These are phyloP conservation scores for Drosophila infuscata DNA, from an alignment of 2,888 invertebrate species.

Conservation along the genomic window DNA sequence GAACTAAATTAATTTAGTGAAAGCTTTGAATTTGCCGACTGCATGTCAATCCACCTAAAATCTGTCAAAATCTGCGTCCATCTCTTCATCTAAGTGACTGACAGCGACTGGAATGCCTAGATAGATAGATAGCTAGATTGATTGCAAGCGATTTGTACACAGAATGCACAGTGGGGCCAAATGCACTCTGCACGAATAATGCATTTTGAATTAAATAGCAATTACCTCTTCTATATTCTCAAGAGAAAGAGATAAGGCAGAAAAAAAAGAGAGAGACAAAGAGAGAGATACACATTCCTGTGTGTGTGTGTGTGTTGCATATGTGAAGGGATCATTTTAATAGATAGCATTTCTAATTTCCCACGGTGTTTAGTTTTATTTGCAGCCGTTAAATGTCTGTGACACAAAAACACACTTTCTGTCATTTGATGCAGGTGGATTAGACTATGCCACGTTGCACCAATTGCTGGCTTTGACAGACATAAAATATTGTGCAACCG, in stretches of 20 bases:
- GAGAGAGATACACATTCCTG: neutral
- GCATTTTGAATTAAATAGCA: neutral
- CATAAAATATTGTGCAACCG: constrained; percentile 67
- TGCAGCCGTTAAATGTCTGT: constrained; percentile 31
- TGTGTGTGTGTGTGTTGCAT: neutral
- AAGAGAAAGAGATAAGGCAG: neutral
- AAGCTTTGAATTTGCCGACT: constrained; percentile 58
- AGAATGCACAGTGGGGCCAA: constrained; percentile 33
- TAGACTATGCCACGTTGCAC: constrained; percentile 29
- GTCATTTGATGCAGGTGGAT: constrained; percentile 62
- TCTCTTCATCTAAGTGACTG: constrained; percentile 32
- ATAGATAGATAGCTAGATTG: no score
- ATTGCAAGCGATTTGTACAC: constrained; percentile 30
- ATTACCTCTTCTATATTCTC: neutral
- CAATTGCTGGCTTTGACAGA: constrained; percentile 53
- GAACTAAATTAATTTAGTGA: constrained; percentile 79
- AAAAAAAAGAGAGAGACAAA: neutral
- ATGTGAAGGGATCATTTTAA: constrained; percentile 1
- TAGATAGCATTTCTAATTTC: constrained; percentile 37
- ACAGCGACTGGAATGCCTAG: neutral
- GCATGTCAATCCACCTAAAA: constrained; percentile 46
- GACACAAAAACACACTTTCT: constrained; percentile 71
- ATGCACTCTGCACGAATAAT: neutral
- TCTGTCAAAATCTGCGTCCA: constrained; percentile 44
- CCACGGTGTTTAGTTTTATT: constrained; percentile 46